phyloP scores from a whole-genome alignment of 2,797 vertebrate species.

The Alca torda region DNA sequence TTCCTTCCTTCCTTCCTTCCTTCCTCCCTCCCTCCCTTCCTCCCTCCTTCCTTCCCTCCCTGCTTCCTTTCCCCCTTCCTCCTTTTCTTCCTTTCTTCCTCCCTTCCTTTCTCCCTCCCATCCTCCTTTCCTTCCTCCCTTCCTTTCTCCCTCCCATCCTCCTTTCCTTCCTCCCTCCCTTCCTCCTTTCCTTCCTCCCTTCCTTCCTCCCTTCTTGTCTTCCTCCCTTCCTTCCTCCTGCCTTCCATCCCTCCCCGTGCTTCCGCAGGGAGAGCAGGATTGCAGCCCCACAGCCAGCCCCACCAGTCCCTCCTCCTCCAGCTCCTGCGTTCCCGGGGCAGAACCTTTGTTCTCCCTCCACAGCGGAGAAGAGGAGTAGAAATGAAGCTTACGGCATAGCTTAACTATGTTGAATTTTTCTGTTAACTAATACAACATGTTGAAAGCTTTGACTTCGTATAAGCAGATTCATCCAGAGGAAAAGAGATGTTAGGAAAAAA shows the following conservation, averaged over 20 bases:
- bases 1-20: background rate
- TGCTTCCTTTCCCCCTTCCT: no score
- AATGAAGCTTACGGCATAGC: conserved; percentile 36
- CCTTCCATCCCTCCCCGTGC: no score
- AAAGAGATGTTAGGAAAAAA: conserved; percentile 31
- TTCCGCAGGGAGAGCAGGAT: background rate
- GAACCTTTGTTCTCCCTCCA: conserved; percentile 2
- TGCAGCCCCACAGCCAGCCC: background rate
- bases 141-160: background rate
- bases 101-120: no score
- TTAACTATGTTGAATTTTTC: conserved; percentile 52
- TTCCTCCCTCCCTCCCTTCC: background rate
- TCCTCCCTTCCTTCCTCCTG: no score
- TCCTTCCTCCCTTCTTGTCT: background rate
- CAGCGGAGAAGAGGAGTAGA: background rate
- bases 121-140: background rate
- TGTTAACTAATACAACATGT: conserved; percentile 69
- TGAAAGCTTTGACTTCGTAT: conserved; percentile 24
- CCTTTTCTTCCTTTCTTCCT: background rate
- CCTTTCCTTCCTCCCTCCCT: background rate
- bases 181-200: no score
- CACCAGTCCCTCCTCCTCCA: background rate
- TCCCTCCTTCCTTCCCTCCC: background rate
- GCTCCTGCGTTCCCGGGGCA: background rate
- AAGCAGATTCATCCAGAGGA: conserved; percentile 55